Evolutionary conservation across 1,140 invertebrate species (phyloP).

Genomic region (Micrasema minimum): DNA sequence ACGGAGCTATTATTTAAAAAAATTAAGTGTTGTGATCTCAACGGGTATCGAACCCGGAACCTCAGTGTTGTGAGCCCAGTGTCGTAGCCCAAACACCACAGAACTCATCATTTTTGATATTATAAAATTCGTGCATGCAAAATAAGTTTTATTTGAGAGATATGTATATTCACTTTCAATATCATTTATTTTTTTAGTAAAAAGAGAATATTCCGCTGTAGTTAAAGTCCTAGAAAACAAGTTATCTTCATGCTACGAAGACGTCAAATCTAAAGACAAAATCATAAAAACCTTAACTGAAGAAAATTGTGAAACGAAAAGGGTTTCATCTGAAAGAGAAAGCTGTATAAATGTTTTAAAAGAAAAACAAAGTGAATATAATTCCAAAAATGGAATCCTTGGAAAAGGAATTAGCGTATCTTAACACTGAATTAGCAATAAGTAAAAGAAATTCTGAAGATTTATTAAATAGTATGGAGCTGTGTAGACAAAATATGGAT

Average conservation of each 20-base stretch:
- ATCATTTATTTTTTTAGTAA: conserved; percentile 56
- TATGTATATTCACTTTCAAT: too few relatives aligned
- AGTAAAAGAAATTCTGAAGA: conserved; percentile 45
- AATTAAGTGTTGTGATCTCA: too few relatives aligned
- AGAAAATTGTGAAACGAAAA: conserved; percentile 55
- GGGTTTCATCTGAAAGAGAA: conserved; percentile 55
- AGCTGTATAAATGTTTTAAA: conserved; percentile 54
- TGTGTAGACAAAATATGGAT: conserved; percentile 45
- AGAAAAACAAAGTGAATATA: conserved; percentile 53
- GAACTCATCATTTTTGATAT: too few relatives aligned
- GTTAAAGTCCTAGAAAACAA: conserved; percentile 61
- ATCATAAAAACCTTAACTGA: conserved; percentile 56
- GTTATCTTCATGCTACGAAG: conserved; percentile 58
- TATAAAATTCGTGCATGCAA: too few relatives aligned
- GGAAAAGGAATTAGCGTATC: conserved; percentile 54
- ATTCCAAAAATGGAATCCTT: conserved; percentile 54
- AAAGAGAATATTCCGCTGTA: conserved; percentile 61
- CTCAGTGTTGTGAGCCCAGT: too few relatives aligned
- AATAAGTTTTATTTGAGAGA: too few relatives aligned
- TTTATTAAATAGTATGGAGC: conserved; percentile 42
- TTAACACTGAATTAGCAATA: conserved; percentile 46
- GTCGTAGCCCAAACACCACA: too few relatives aligned
- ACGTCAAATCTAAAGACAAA: conserved; percentile 59
- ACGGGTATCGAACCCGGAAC: too few relatives aligned
- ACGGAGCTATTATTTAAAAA: too few relatives aligned